These are phyloP conservation scores for Drosophila subquinaria DNA, from an alignment of 2,888 invertebrate species.

Conservation along the genomic window DNA sequence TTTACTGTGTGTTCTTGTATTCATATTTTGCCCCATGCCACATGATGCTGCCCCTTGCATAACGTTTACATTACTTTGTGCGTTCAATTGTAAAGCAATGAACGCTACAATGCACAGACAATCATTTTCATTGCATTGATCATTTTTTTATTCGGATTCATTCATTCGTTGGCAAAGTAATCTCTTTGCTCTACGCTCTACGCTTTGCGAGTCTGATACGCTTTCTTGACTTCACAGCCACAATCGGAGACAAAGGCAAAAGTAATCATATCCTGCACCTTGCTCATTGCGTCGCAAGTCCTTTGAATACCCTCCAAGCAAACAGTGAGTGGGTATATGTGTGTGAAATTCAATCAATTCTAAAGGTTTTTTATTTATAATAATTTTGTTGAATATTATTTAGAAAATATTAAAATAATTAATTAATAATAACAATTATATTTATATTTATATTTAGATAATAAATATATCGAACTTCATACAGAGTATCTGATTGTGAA, in stretches of 20 bases:
- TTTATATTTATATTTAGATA: background rate
- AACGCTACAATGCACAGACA: constrained; percentile 67
- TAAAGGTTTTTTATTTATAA: background rate
- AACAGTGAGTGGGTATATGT: constrained; percentile 6
- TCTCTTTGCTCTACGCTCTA: constrained; percentile 77
- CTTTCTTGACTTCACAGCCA: constrained; percentile 62
- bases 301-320: constrained; percentile 36
- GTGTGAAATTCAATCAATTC: background rate
- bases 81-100: constrained; percentile 74
- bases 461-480: background rate
- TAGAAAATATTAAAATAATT: no score
- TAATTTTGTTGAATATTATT: no score
- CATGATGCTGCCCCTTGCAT: constrained; percentile 7
- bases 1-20: constrained; percentile 5
- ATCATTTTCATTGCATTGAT: constrained; percentile 82
- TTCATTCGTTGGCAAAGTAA: constrained; percentile 84
- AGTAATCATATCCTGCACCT: constrained; percentile 76
- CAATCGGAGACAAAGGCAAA: constrained; percentile 65
- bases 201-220: constrained; percentile 40
- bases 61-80: constrained; percentile 62
- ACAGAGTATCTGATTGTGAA: background rate
- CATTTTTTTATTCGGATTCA: constrained; percentile 83
- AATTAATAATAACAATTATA: background rate
- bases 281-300: constrained; percentile 33
- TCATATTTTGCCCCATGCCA: constrained; percentile 1